Base-by-base conservation (phyloP, 2,888 invertebrate species). In the Drosophila pegasa region DNA sequence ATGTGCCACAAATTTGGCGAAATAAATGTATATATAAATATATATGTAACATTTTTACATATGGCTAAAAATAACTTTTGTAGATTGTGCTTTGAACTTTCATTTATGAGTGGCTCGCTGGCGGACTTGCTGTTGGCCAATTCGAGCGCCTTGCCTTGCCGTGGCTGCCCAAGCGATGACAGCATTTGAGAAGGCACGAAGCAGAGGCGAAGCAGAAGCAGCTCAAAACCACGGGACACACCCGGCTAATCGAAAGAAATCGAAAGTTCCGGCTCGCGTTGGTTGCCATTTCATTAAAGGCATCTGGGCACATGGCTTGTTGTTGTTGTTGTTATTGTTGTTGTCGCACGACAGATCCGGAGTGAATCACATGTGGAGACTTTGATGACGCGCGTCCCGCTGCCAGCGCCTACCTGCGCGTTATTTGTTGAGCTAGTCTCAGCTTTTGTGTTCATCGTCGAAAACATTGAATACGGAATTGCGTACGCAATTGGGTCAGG, bases 201-300 rank as follows among this genome's bases (percentile, higher is more conserved):
- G 25, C 9, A 25, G 25, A 43, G 9, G 14, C 22, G 12, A 29
- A 45, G 20, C 8, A 43, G 25, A 25, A 9, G 33, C 1, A 29
- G 68, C 55, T 54, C 55, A 56, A 59, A 58, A 58, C 47, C 54
- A 54, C 60, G 60, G 47, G 75, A 63, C 82, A 65, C 79, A 67
- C 79, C 79, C 75, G 82, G 40, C 74, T 52, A 63, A 70, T 80
- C 87, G 74, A 86, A 86, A 77, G 89, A 86, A 86, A 86, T 87
- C 85, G 85, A 88, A 86, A 86, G 85, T 86, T 87, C 81, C 85
- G 85, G 67, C 62, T 78, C n/a, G n/a, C n/a, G n/a, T n/a, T 33
- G 77, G 82, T 77, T 87, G 81, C 87, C 71, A 77, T 88, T 86
- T 84, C 89, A 72, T 75, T 72, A 68, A 75, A 80, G 67, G 63